Evolutionary conservation across 2,888 invertebrate species (phyloP).

Genomic region (Electrophaes corylata): DNA sequence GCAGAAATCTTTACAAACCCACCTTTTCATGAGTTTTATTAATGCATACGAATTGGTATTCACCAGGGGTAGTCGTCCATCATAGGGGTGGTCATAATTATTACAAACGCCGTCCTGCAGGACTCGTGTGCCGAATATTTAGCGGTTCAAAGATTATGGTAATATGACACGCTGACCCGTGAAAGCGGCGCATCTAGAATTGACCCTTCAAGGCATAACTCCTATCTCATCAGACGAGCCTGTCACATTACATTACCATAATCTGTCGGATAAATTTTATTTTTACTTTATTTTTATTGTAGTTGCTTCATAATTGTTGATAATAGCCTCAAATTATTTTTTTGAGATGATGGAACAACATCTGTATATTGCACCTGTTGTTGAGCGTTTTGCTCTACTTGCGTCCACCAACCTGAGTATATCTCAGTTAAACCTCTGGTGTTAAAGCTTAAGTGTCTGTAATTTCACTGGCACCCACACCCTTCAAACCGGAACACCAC

Average conservation of each 20-base stretch:
- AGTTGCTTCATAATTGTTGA: no score
- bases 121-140: conserved; percentile 57
- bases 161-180: conserved; percentile 39
- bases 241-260: background rate
- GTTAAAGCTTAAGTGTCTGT: no score
- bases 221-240: background rate
- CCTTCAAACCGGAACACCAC: no score
- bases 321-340: no score
- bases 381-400: no score
- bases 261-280: background rate
- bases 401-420: no score
- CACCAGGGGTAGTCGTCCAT: conserved; percentile 45
- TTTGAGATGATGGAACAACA: no score
- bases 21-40: conserved; percentile 12
- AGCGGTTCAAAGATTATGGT: conserved; percentile 53
- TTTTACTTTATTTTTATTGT: background rate
- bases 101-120: conserved; percentile 48
- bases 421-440: no score
- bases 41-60: conserved; percentile 45
- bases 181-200: conserved; percentile 9
- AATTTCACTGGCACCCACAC: no score
- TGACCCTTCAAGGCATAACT: background rate
- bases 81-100: conserved; percentile 58
- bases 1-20: conserved; percentile 1
- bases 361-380: no score